Evolutionary conservation across 2,797 vertebrate genomes (phyloP), one percentile per base, ranked within the genome.

Genomic region (Phataginus tricuspis): DNA sequence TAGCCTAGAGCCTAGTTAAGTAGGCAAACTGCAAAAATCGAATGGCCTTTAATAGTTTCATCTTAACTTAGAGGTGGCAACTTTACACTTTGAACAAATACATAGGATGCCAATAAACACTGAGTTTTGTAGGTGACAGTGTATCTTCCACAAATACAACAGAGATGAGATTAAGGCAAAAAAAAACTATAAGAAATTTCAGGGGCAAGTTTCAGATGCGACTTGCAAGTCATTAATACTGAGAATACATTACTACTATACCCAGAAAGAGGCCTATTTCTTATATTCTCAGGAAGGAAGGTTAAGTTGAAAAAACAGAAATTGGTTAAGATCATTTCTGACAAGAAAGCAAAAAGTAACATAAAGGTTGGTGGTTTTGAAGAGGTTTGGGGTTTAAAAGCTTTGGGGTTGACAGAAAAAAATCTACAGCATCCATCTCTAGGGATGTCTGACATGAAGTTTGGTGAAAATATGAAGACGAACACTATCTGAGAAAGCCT

Each of bases 401-500:
- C 90, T 94, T 88, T 74, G 91, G 59, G 69, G 80, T 84, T 97
- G 96, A 96, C 66, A 96, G 84, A 97, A 98, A 97, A 95, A 97
- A 97, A 96, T 96, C 98, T 97, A 94, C 29, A 95, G 61, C 91
- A 96, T 59, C 34, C 78, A 86, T 87, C 85, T 90, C 95, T 97
- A 80, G 87, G 94, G 95, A 95, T 57, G 71, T 77, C 78, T 92
- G 95, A 96, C 3, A n/a, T 55, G 94, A 90, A 95, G 78, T 72
- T 34, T 69, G 88, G 94, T 86, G 66, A 79, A 91, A 88, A 90
- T 21, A 87, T 18, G 23, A 92, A 96, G 71, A 93, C 53, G 55
- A 96, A 98, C 95, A 82, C 90, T 95, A 90, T 85, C 93, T 91
- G 92, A 98, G 95, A 89, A 97, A 97, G 96, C 57, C 68, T 95